Conservation (phyloP, 2,113 vertebrate genomes). For the Zosterops lateralis region DNA sequence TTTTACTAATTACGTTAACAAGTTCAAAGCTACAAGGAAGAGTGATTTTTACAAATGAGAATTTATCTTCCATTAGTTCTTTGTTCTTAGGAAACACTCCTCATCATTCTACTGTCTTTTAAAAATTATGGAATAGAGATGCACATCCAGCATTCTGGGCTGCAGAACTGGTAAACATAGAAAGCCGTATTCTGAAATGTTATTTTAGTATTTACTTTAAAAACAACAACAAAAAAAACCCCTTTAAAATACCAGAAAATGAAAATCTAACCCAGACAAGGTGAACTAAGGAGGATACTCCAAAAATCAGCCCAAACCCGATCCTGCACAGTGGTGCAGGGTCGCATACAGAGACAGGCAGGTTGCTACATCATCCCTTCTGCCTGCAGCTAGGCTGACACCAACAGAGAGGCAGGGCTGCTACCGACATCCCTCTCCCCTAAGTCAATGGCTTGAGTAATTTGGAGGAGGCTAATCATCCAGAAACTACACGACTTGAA, state of each 20-base stretch:
- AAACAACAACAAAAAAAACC: background rate
- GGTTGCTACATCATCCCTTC: background rate
- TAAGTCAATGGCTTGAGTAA: background rate
- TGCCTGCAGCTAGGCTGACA: background rate
- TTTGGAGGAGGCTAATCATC: slow-evolving; percentile 3
- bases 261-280: background rate
- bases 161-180: background rate
- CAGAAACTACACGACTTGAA: background rate
- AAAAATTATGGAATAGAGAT: background rate
- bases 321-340: fast-evolving
- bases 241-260: background rate
- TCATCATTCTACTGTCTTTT: background rate
- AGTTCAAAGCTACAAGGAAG: background rate
- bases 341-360: fast-evolving
- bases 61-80: background rate
- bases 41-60: background rate
- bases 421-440: background rate
- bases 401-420: background rate
- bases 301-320: background rate
- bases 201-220: background rate
- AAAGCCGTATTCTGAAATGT: background rate
- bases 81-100: background rate
- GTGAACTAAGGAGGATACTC: background rate
- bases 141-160: background rate
- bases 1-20: background rate